A percentile compares a stretch with the other conserved stretches of the same genome.
phyloP scores from a whole-genome alignment of 2,888 invertebrate genomes.

The Lumbricus terrestris region DNA sequence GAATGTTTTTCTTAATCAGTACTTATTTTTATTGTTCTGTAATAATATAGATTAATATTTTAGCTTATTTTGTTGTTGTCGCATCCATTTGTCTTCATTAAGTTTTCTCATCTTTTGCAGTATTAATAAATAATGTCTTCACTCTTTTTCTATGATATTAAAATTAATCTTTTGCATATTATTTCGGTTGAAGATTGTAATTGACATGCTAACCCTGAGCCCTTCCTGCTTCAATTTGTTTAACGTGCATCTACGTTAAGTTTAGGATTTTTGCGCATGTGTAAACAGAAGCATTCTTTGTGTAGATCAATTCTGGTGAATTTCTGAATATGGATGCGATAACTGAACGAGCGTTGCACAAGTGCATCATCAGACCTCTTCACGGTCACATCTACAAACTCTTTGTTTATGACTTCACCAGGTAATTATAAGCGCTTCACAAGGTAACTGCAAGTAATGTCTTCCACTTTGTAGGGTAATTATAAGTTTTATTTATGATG shows the following conservation, averaged over 20 bases:
- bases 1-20: no score
- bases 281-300: not conserved
- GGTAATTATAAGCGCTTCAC: slow-evolving; percentile 41
- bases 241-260: not conserved
- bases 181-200: not conserved
- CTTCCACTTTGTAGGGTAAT: no score
- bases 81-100: not conserved
- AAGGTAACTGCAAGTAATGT: no score
- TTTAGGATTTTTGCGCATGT: not conserved
- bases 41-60: not conserved
- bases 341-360: slow-evolving; percentile 89
- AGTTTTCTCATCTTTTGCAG: not conserved
- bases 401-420: slow-evolving; percentile 65
- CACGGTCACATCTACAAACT: slow-evolving; percentile 79
- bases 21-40: not conserved
- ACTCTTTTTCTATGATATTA: not conserved
- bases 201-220: not conserved
- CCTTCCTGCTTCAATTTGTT: not conserved
- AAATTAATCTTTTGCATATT: not conserved
- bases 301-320: slow-evolving; percentile 66
- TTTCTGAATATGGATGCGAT: slow-evolving; percentile 93
- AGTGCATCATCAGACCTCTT: slow-evolving; percentile 79
- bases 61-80: not conserved
- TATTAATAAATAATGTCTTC: not conserved
- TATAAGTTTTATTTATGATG: no score